Percentiles rank a stretch among this genome's conserved stretches.
These are phyloP conservation scores for Minunthozetes semirufus DNA, from an alignment of 2,888 invertebrate species.

Conservation along the genomic window DNA sequence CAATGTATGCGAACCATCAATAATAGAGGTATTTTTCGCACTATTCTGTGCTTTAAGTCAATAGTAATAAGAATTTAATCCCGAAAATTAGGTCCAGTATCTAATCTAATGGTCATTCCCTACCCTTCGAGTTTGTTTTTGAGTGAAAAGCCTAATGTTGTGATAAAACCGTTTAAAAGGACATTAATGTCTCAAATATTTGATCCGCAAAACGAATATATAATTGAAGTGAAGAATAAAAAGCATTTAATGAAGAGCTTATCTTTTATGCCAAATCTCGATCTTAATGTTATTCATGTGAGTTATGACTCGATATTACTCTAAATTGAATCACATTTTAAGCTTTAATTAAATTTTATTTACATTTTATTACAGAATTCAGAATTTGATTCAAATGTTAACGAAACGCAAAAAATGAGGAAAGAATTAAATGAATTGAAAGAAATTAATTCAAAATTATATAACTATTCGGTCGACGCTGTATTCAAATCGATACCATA, in stretches of 20 bases:
- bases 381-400: background rate
- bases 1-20: conserved; percentile 63
- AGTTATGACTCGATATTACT: background rate
- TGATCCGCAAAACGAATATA: background rate
- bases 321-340: too few relatives aligned
- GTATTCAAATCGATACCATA: conserved; percentile 15
- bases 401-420: background rate
- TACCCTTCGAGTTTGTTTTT: conserved; percentile 9
- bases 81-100: conserved; percentile 9
- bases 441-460: background rate
- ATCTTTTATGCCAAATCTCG: background rate
- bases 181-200: background rate
- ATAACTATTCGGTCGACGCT: conserved; percentile 7
- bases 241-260: background rate
- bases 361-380: conserved; percentile 22
- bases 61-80: too few relatives aligned
- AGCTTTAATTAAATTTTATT: background rate
- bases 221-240: background rate
- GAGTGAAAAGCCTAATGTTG: background rate
- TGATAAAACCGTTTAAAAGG: background rate
- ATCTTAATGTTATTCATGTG: background rate
- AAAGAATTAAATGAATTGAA: conserved; percentile 9
- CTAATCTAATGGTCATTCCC: conserved; percentile 29
- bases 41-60: background rate
- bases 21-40: conserved; percentile 58